Base-by-base conservation (phyloP, 2,888 invertebrate species). In the Rhagophthalmus giganteus region DNA sequence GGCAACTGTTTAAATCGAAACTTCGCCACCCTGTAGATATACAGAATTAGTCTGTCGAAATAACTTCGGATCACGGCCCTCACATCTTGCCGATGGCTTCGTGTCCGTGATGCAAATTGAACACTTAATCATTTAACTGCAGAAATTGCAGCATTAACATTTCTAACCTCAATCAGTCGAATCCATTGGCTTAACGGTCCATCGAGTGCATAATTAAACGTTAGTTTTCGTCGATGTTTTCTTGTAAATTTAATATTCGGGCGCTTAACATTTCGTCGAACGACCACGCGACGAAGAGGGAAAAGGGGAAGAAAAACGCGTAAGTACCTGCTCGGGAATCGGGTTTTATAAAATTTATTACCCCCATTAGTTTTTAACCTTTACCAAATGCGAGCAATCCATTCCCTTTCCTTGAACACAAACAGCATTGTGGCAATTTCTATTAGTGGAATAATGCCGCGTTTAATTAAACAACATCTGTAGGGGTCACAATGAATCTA, bases 391-490 rank as follows among this genome's bases (percentile, higher is more conserved):
- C 25, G 27, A 8, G 44, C 32, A 50, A 50, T 50, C 38, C 33
- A 50, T 50, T 50, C 44, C 32, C 37, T 35, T 40, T 47, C 24
- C 16, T 40, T 38, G n/a, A 15, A 38, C 46, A 37, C 37, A 31
- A 46, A 38, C 31, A 37, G 37, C 37, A 46, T 32, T 50, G 50
- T 38, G 44, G 50, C 45, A 44, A 46, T 46, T 52, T 46, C 46
- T 52, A 52, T 52, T 52, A 52, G 40, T 26, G 25, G 38, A 39
- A 45, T 51, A 44, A 51, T 45, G 28, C 31, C 32, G 34, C 33
- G 34, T 52, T 52, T 52, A 52, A 52, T 52, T 52, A 52, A 45
- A 52, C 45, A 45, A 45, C 45, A 39, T 45, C 45, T 39, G 51
- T 33, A 31, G 33, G 51, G 45, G 42, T 50, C 37, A 32, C 37